Percentiles rank a stretch among this genome's conserved stretches.
Conservation (phyloP, 1,140 invertebrate genomes). For the Lepidurus couesii region DNA sequence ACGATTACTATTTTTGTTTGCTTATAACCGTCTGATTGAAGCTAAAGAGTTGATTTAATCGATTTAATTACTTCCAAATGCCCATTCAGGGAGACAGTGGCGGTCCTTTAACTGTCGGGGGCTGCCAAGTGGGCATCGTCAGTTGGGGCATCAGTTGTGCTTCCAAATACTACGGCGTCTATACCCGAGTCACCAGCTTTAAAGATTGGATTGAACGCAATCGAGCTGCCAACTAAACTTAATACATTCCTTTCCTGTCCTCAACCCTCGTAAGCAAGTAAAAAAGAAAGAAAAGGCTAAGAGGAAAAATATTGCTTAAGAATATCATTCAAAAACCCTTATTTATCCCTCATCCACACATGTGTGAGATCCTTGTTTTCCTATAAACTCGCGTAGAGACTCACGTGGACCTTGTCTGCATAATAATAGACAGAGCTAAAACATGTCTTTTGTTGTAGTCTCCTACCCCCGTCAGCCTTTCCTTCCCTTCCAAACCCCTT, state of each 20-base stretch:
- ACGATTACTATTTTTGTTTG: neutral
- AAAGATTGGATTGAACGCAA: slow-evolving; percentile 27
- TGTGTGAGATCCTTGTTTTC: too few species aligned
- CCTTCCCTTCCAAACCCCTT: too few species aligned
- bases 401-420: too few species aligned
- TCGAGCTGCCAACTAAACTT: slow-evolving; percentile 21
- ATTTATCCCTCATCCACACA: neutral
- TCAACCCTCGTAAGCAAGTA: neutral
- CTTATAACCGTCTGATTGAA: neutral
- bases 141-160: slow-evolving; percentile 90
- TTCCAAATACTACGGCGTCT: slow-evolving; percentile 26
- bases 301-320: too few species aligned
- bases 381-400: too few species aligned
- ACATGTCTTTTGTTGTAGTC: too few species aligned
- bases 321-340: too few species aligned
- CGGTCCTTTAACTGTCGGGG: slow-evolving; percentile 77
- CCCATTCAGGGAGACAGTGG: slow-evolving; percentile 76
- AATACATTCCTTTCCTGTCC: neutral
- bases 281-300: neutral
- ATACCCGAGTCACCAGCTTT: slow-evolving; percentile 28
- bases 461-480: too few species aligned
- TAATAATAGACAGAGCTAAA: too few species aligned
- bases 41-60: neutral
- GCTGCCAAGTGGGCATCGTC: slow-evolving; percentile 75
- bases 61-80: slow-evolving; percentile 9